Evolutionary conservation across 2,888 invertebrate genomes (phyloP), one percentile per base, ranked within the genome.

Genomic region (Tetranychus truncatus): DNA sequence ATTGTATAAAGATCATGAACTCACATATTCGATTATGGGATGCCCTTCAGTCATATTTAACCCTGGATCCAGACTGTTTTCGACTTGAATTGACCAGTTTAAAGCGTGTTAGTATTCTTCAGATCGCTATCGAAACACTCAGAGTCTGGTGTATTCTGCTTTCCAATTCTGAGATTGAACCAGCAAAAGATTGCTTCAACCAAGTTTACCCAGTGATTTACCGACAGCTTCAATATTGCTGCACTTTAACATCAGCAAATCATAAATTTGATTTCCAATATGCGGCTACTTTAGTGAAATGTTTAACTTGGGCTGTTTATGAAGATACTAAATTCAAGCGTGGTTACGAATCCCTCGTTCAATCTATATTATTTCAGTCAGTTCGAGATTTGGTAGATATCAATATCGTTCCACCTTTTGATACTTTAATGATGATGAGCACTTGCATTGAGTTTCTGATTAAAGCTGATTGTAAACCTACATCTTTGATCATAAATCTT

Each of bases 201-300:
- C 72, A 45, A 45, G 34, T 72, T 72, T 72, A 45, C 20, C 45
- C 75, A 3, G 11, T 73, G 21, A 45, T 74, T 4, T 46, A 34
- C 9, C 55, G 71, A 46, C 45, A 74, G 55, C 21, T 55, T 11
- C 67, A 71, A 45, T 72, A 44, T 45, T 66, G 34, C 15, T 24
- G 45, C 15, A 73, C 46, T 7, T 69, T 69, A 20, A 24, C 69
- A 24, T 69, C 69, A 20, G 21, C 20, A 7, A 69, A 24, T 21
- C 46, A 65, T 21, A 75, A 34, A 44, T 76, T 73, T 72, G 76
- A 76, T 44, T 75, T 72, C 44, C 75, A 76, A 66, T 76, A 73
- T 73, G 75, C 75, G 8, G 66, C 76, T 11, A 73, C 67, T 18
- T 6, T 76, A 24, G 44, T 76, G 9, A 45, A 24, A 20, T 72